These are phyloP conservation scores for Peromyscus melanophrys DNA, from an alignment of 2,797 vertebrate species.

Conservation along the genomic window DNA sequence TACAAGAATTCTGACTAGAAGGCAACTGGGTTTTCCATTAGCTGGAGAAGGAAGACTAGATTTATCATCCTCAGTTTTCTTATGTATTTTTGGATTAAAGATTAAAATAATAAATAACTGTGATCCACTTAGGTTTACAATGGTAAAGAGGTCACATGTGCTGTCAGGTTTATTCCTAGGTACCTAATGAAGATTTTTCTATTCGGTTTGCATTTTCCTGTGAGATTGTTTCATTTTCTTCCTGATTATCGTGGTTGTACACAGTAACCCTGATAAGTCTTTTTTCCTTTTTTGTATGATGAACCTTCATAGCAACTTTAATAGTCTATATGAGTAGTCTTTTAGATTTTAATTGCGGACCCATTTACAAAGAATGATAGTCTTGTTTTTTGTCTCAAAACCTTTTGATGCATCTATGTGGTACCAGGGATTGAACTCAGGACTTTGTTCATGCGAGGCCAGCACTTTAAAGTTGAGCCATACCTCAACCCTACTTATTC, in stretches of 20 bases:
- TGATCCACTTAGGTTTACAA: not conserved
- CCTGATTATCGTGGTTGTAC: not conserved
- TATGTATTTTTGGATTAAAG: constrained; percentile 20
- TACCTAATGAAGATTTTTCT: not conserved
- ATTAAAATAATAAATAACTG: constrained; percentile 4
- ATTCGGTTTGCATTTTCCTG: not conserved
- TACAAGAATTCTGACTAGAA: not conserved
- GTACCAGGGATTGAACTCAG: not conserved
- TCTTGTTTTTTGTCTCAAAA: not conserved
- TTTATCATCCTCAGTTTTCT: not conserved
- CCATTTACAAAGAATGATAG: not conserved
- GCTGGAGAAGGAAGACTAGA: not conserved
- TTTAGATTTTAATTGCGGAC: constrained; percentile 31
- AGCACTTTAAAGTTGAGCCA: not conserved
- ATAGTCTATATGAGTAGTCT: not conserved
- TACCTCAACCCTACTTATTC: not conserved
- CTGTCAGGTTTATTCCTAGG: not conserved
- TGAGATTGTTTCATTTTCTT: constrained; percentile 31
- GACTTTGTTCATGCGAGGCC: not conserved
- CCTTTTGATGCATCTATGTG: not conserved
- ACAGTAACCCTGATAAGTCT: not conserved
- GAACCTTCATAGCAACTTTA: not conserved
- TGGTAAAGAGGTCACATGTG: not conserved
- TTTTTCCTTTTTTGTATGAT: not conserved
- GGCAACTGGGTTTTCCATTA: not conserved